Base-by-base conservation (phyloP, 2,797 vertebrate species). In the Rhynchonycteris naso region DNA sequence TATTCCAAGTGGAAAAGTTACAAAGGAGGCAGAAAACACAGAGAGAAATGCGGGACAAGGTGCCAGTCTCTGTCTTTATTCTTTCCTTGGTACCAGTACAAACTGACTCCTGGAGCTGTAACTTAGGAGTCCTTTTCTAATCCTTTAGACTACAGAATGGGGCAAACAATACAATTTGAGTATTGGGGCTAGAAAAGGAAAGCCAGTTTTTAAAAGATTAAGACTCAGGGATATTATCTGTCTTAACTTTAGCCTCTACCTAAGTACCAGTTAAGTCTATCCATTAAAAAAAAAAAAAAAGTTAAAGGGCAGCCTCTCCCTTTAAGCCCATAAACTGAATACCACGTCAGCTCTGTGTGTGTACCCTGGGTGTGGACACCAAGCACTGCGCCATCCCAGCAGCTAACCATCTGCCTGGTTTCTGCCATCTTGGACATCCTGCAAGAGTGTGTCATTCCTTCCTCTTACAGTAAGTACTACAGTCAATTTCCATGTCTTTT, bases 201-300 rank as follows among this genome's bases (percentile, higher is more conserved):
- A 90, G n/a, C 21, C 22, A 47, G 14, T 33, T 79, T 90, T 68
- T 54, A 79, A 78, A 91, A 47, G 63, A 72, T 50, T n/a, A 56
- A 74, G 58, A 71, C 19, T 11, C 18, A 71, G 22, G 33, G 24
- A 35, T 78, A n/a, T 56, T 33, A 86, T 30, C 58, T 59, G 30
- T 24, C 69, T 63, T 4, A 1, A 58, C 35, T 14, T 88, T 28
- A 52, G 63, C 26, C 33, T n/a, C 38, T 54, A 35, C 54, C 78
- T 28, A 68, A 22, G 18, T 19, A 21, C 15, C 52, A 82, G 43
- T 26, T 6, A 12, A 14, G 79, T 80, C 88, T 76, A 94, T 83
- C 83, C 78, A 91, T 92, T 93, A 91, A 63, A 94, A 71, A 58
- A 56, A 96, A 95, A 89, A 59, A 21, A 93, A 93, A 89, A 12